Conservation (phyloP, 2,888 invertebrate species). For the Hypolimnas misippus region DNA sequence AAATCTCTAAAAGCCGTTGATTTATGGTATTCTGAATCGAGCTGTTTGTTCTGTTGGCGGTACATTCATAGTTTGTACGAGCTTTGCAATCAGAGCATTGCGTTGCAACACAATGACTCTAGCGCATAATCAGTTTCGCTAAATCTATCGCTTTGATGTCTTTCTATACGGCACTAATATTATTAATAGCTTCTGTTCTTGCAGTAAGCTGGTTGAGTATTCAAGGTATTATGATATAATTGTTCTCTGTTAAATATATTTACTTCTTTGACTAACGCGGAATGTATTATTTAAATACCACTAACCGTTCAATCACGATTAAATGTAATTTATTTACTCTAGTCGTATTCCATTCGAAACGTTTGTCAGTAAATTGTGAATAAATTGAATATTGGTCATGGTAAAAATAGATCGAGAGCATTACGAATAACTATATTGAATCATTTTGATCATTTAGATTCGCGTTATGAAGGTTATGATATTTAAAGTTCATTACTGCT, state of each 20-base stretch:
- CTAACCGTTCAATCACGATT: constrained; percentile 11
- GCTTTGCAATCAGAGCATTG: constrained; percentile 80
- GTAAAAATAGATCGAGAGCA: background rate
- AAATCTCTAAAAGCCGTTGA: background rate
- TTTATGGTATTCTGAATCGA: constrained; percentile 2
- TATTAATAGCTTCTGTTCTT: background rate
- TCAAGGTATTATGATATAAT: background rate
- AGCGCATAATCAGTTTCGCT: constrained; percentile 71
- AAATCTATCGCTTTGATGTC: constrained; percentile 35
- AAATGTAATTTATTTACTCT: constrained; percentile 22
- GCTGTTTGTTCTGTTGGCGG: constrained; percentile 16
- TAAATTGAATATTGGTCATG: background rate
- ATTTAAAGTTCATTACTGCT: constrained; percentile 24
- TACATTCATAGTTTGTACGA: constrained; percentile 19
- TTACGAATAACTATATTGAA: constrained; percentile 3
- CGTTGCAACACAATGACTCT: constrained; percentile 76
- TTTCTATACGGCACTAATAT: constrained; percentile 19
- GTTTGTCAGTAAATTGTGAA: background rate
- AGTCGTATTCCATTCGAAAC: no score
- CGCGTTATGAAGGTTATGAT: background rate
- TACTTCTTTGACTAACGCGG: background rate
- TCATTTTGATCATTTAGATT: background rate
- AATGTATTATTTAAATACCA: constrained; percentile 11
- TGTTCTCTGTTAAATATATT: background rate
- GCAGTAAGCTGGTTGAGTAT: background rate